A percentile compares a stretch with the other conserved stretches of the same genome.
Conservation (phyloP, 1,140 invertebrate species). For the Gyrodactylus salaris region DNA sequence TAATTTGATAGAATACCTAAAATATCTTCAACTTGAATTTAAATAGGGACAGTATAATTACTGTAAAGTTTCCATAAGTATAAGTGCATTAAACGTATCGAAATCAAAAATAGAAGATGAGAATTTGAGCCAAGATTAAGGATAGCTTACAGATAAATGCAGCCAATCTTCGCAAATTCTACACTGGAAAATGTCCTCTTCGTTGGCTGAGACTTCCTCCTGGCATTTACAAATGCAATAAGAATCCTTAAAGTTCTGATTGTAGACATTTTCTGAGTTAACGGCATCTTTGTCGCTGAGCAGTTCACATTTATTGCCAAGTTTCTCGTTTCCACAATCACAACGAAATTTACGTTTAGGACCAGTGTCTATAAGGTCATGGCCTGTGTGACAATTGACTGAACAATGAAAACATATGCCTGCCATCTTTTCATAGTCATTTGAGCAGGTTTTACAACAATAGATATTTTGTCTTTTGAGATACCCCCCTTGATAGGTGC, state of each 20-base stretch:
- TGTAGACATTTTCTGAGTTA: slow-evolving; percentile 3
- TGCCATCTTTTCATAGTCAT: neutral
- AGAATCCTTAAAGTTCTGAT: slow-evolving; percentile 3
- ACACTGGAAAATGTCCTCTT: slow-evolving; percentile 52
- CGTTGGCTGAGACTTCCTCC: neutral
- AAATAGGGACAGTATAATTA: no score
- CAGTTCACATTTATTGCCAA: neutral
- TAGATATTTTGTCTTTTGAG: neutral
- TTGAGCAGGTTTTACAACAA: neutral
- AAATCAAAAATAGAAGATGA: no score
- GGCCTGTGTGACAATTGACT: slow-evolving; percentile 56
- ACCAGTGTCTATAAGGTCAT: slow-evolving; percentile 63
- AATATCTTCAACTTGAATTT: no score
- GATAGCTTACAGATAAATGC: slow-evolving; percentile 25
- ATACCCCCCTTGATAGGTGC: neutral
- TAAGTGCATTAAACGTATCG: no score
- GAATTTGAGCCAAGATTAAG: no score
- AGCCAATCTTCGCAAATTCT: slow-evolving; percentile 90
- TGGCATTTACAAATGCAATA: slow-evolving; percentile 5
- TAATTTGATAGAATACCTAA: no score
- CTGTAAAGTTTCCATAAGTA: no score
- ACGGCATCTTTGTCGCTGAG: neutral
- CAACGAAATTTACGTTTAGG: slow-evolving; percentile 64
- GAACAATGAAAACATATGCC: slow-evolving; percentile 51
- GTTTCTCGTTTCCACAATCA: slow-evolving; percentile 43